A percentile compares a stretch with the other conserved stretches of the same genome.
phyloP scores from a whole-genome alignment of 2,113 vertebrate genomes.

The Chaetodon auriga region DNA sequence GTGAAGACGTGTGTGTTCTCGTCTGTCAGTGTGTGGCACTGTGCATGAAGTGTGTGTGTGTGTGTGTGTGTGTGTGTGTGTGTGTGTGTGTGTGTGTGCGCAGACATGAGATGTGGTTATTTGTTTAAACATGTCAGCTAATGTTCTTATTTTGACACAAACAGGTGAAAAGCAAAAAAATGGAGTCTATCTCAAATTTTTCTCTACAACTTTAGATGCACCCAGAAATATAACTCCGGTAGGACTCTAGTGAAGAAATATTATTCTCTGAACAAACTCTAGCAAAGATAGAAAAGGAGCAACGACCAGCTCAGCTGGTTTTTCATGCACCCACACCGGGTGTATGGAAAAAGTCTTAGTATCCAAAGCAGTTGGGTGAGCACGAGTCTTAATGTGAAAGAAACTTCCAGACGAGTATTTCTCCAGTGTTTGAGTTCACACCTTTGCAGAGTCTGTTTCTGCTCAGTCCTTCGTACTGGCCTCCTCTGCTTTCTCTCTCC shows the following conservation, averaged over 20 bases:
- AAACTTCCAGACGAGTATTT: constrained; percentile 46
- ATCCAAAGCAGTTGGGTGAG: constrained; percentile 90
- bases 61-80: constrained; percentile 52
- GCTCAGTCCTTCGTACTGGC: constrained; percentile 20
- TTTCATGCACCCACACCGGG: constrained; percentile 86
- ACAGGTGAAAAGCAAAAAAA: constrained; percentile 77
- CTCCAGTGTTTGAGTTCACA: constrained; percentile 40
- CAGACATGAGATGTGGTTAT: constrained; percentile 48
- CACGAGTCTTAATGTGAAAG: constrained; percentile 68
- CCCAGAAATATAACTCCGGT: constrained; percentile 85
- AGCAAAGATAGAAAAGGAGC: constrained; percentile 98
- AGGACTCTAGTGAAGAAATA: constrained; percentile 90
- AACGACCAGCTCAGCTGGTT: constrained; percentile 94
- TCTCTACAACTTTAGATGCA: constrained; percentile 81
- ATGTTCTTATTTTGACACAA: constrained; percentile 76
- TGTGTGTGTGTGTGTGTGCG: constrained; percentile 46
- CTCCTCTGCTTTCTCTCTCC: constrained; percentile 30
- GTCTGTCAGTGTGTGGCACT: constrained; percentile 30
- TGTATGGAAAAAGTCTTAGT: constrained; percentile 89
- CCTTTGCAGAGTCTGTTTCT: constrained; percentile 30
- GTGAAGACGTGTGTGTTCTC: constrained; percentile 46
- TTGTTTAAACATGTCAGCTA: constrained; percentile 59
- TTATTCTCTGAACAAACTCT: constrained; percentile 90
- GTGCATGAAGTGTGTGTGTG: constrained; percentile 46
- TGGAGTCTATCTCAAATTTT: constrained; percentile 64